phyloP scores from a whole-genome alignment of 2,113 vertebrate genomes.

The Megaleporinus macrocephalus region DNA sequence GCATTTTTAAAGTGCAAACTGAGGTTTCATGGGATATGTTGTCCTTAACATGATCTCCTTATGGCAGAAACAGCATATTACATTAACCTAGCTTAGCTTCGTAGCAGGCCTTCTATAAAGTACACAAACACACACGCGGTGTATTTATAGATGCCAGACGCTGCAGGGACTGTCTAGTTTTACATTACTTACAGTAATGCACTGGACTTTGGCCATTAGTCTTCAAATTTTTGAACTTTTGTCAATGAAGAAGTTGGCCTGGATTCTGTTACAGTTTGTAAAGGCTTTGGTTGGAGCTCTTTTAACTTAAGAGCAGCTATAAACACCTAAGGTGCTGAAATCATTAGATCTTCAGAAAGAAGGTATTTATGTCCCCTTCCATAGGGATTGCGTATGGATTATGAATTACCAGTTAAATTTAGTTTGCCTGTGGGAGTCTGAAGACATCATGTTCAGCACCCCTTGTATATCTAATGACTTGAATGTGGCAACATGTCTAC shows the following conservation, averaged over 20 bases:
- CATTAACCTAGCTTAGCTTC: not conserved
- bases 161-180: not conserved
- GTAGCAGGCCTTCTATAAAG: not conserved
- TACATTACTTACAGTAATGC: not conserved
- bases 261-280: not conserved
- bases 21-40: not conserved
- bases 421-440: not conserved
- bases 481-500: not conserved
- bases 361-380: not conserved
- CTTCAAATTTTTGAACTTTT: not conserved
- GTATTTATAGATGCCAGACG: not conserved
- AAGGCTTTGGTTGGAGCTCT: not conserved
- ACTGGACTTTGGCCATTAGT: not conserved
- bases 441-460: not conserved
- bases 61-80: not conserved
- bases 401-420: not conserved
- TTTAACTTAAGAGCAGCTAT: not conserved
- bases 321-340: constrained; percentile 32
- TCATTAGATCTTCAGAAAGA: constrained; percentile 5
- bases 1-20: constrained; percentile 35
- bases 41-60: not conserved
- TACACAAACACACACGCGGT: not conserved
- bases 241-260: not conserved
- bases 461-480: not conserved
- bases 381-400: not conserved